phyloP scores from a whole-genome alignment of 1,140 invertebrate species.

The Branchinecta lynchi region DNA sequence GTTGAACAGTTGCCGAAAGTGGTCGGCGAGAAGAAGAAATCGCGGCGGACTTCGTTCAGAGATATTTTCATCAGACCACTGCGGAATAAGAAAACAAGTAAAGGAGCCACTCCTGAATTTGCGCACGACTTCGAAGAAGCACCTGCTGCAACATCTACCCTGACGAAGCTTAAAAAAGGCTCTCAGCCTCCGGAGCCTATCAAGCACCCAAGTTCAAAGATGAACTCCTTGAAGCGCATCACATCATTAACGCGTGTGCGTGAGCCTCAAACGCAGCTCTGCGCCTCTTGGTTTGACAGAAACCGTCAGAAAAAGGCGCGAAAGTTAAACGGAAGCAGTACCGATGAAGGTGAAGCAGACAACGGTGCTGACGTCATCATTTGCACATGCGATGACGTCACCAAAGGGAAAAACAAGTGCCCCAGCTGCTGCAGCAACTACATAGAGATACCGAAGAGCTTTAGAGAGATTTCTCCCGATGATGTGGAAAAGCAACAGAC shows the following conservation, averaged over 20 bases:
- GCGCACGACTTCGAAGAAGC: not conserved
- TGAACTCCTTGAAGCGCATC: not conserved
- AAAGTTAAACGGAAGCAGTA: not conserved
- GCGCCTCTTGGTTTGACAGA: not conserved
- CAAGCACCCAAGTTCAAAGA: not conserved
- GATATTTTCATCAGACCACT: not conserved
- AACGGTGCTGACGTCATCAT: not conserved
- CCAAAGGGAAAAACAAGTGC: not conserved
- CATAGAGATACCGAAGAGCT: not conserved
- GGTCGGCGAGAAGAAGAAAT: not conserved
- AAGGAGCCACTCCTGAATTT: not conserved
- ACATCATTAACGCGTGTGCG: not conserved
- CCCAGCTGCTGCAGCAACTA: not conserved
- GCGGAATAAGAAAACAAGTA: not conserved
- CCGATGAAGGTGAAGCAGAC: not conserved
- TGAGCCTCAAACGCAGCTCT: not conserved
- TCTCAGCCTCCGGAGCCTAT: not conserved
- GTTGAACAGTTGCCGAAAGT: not conserved
- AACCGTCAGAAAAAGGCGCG: not conserved
- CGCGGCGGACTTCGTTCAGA: not conserved
- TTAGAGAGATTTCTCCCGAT: not conserved
- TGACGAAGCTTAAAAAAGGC: not conserved
- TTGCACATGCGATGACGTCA: not conserved
- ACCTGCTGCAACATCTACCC: not conserved
- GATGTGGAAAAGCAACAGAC: not conserved